phyloP scores from a whole-genome alignment of 2,113 vertebrate genomes.

The Asarcornis scutulata region DNA sequence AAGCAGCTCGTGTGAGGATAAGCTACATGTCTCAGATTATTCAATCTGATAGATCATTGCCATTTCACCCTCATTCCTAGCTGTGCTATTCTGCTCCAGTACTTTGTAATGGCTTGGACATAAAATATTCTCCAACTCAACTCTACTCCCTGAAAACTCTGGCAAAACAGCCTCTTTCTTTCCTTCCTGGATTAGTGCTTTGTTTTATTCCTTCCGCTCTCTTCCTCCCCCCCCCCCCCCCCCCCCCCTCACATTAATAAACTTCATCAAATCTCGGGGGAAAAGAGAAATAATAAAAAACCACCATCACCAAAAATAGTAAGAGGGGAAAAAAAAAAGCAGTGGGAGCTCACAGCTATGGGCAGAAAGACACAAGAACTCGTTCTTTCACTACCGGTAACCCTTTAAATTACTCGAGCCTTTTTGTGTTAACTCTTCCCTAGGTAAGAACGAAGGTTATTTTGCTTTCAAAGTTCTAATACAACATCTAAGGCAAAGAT shows the following conservation, averaged over 20 bases:
- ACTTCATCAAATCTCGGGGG: not conserved
- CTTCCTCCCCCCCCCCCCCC: no score
- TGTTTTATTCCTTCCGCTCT: no score
- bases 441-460: not conserved
- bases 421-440: not conserved
- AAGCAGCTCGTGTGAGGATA: not conserved
- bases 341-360: not conserved
- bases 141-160: not conserved
- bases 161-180: not conserved
- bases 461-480: not conserved
- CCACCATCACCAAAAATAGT: not conserved
- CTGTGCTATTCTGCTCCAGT: not conserved
- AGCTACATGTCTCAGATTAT: not conserved
- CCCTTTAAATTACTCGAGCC: not conserved
- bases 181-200: not conserved
- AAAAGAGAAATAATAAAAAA: not conserved
- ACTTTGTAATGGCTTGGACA: not conserved
- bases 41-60: not conserved
- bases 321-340: not conserved
- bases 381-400: not conserved
- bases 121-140: not conserved
- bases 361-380: not conserved
- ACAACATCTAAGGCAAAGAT: not conserved
- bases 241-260: not conserved
- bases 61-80: not conserved